A percentile compares a stretch with the other conserved stretches of the same genome.
Evolutionary conservation across 64 coral and sea anemone species (phyloP).

Genomic region (Platygyra sinensis): DNA sequence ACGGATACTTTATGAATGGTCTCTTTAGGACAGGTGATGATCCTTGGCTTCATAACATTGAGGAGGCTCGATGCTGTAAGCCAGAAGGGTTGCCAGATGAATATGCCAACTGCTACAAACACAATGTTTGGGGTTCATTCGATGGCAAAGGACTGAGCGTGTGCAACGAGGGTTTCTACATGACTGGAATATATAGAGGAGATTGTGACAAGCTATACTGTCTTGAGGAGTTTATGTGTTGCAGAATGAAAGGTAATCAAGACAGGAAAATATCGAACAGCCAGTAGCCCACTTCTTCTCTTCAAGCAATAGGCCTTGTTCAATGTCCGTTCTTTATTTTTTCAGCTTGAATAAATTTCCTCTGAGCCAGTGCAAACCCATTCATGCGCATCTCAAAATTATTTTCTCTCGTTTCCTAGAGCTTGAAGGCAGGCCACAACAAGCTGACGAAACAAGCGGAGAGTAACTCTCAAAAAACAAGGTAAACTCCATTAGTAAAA

Average conservation of each 20-base stretch:
- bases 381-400: neutral
- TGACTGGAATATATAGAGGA: conserved; percentile 22
- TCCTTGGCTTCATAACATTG: conserved; percentile 25
- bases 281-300: neutral
- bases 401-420: neutral
- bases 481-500: neutral
- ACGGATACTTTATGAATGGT: conserved; percentile 40
- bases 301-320: neutral
- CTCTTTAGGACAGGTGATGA: neutral
- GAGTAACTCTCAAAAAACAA: neutral
- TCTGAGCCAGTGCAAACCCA: too few relatives aligned
- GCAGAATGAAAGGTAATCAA: conserved; percentile 14
- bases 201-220: neutral
- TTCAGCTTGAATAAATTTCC: neutral
- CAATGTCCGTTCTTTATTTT: neutral
- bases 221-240: conserved; percentile 5
- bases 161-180: conserved; percentile 32
- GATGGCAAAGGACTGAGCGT: conserved; percentile 26
- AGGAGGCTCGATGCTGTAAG: conserved; percentile 17
- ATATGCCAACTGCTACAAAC: conserved; percentile 18
- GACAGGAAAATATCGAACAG: neutral
- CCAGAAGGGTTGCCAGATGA: neutral
- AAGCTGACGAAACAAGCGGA: neutral
- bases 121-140: conserved; percentile 19
- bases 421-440: neutral